Evolutionary conservation across 2,888 invertebrate species (phyloP).

Genomic region (Himalopsyche kuldschensis): DNA sequence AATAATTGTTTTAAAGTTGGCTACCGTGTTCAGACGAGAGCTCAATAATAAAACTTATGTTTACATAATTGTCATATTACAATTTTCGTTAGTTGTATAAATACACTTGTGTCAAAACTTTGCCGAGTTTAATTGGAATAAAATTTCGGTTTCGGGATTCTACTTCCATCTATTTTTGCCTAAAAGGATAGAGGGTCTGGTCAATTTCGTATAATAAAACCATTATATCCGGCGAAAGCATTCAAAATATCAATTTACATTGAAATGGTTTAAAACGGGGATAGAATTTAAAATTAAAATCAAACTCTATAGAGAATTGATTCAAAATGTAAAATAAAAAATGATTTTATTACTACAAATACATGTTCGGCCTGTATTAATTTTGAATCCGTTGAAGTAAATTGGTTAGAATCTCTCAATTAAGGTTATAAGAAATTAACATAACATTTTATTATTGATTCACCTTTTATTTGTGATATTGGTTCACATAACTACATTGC

Average conservation of each 20-base stretch:
- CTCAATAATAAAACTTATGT: no score
- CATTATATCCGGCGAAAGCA: not conserved
- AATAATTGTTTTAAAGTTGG: no score
- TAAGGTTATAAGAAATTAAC: not conserved
- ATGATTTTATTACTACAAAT: not conserved
- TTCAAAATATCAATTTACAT: not conserved
- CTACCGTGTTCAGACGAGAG: no score
- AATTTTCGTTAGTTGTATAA: not conserved
- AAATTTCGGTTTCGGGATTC: not conserved
- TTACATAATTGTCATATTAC: no score
- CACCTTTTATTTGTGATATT: no score
- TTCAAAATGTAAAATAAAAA: not conserved
- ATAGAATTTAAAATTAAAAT: not conserved
- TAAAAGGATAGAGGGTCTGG: not conserved
- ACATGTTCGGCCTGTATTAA: not conserved
- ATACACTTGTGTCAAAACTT: not conserved
- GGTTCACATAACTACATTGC: no score
- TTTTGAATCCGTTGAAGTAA: not conserved
- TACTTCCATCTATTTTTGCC: not conserved
- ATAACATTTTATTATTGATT: no score
- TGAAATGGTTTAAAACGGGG: not conserved
- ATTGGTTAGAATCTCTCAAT: not conserved
- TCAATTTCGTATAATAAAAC: not conserved
- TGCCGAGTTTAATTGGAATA: not conserved
- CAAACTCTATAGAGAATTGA: not conserved